phyloP scores from a whole-genome alignment of 1,140 invertebrate genomes.

The Trichonephila clavata region DNA sequence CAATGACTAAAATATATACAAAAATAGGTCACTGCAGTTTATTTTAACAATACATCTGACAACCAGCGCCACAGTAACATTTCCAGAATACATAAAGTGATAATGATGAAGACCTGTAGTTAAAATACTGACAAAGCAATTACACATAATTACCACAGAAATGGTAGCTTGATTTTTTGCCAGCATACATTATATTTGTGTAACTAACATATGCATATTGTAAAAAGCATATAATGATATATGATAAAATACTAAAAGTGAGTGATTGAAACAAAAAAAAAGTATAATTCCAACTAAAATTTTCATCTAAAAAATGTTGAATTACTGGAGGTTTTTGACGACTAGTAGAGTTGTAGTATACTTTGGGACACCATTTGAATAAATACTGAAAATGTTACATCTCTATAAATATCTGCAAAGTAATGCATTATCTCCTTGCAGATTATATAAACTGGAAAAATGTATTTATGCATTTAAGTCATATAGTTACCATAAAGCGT shows the following conservation, averaged over 20 bases:
- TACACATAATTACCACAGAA: constrained; percentile 18
- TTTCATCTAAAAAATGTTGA: neutral
- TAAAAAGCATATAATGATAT: constrained; percentile 1
- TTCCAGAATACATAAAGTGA: constrained; percentile 66
- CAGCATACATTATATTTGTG: constrained; percentile 14
- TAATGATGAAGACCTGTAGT: constrained; percentile 31
- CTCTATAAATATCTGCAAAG: neutral
- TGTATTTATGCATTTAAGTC: neutral
- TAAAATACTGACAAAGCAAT: constrained; percentile 72
- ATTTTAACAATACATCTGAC: constrained; percentile 69
- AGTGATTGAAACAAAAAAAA: constrained; percentile 10
- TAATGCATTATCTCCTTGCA: neutral
- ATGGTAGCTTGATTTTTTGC: constrained; percentile 7
- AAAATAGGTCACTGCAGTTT: constrained; percentile 76
- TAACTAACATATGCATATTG: constrained; percentile 22
- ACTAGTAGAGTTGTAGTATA: neutral
- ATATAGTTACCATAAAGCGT: neutral
- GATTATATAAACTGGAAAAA: neutral
- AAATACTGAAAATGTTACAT: neutral
- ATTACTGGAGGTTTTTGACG: neutral
- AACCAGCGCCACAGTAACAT: constrained; percentile 73
- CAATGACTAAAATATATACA: constrained; percentile 74
- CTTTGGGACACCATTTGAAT: neutral
- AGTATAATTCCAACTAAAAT: neutral
- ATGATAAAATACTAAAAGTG: constrained; percentile 3